These are phyloP conservation scores for Perizoma affinitatum DNA, from an alignment of 2,888 invertebrate genomes.

Conservation along the genomic window DNA sequence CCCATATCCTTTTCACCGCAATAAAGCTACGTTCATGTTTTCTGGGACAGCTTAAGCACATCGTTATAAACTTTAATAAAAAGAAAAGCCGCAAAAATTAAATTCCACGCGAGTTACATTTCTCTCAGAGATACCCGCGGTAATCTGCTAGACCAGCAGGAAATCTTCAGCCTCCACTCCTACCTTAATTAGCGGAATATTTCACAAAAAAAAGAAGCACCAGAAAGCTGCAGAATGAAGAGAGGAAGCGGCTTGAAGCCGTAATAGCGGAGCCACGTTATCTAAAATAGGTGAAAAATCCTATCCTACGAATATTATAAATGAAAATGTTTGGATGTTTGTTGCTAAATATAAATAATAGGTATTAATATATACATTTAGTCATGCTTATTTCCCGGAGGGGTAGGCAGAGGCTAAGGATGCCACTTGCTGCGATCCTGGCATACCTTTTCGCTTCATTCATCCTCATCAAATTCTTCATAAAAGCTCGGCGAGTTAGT, in stretches of 20 bases:
- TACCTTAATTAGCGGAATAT: constrained; percentile 81
- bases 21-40: no score
- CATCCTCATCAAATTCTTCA: no score
- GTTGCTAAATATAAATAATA: no score
- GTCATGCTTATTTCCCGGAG: no score
- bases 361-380: no score
- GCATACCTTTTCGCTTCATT: no score
- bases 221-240: constrained; percentile 72
- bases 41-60: background rate
- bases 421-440: no score
- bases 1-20: no score
- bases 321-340: no score
- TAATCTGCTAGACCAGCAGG: constrained; percentile 77
- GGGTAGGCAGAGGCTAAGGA: no score
- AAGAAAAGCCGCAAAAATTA: constrained; percentile 65
- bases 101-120: constrained; percentile 63
- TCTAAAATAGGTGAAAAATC: no score
- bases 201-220: constrained; percentile 73
- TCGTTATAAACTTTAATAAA: constrained; percentile 49
- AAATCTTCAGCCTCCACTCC: constrained; percentile 77
- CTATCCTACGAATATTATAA: background rate
- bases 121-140: constrained; percentile 68
- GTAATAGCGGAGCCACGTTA: constrained; percentile 45
- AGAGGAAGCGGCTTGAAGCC: constrained; percentile 62
- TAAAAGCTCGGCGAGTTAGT: no score